Evolutionary conservation across 2,888 invertebrate genomes (phyloP), one percentile per base, ranked within the genome.

Genomic region (Hirtodrosophila duncani): DNA sequence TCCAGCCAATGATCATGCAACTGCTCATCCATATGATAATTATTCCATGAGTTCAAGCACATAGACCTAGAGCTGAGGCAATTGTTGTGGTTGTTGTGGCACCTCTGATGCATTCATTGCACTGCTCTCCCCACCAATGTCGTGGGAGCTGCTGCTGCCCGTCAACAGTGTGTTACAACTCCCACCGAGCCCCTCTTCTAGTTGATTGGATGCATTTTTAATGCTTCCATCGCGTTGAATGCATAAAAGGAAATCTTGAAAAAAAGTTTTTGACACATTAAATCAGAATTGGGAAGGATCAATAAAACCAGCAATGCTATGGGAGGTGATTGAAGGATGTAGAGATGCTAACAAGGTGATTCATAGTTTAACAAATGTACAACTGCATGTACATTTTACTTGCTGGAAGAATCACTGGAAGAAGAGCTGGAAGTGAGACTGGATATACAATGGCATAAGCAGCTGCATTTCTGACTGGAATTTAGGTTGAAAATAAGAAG

Each of bases 21-120:
- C 74, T 71, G 80, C 77, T 81, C 74, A 78, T 72, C 81, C 82
- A 80, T 75, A 75, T 80, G 66, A 81, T 83, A 82, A 83, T 83
- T 81, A 80, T 80, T 82, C 80, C 80, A 82, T 82, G 80, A 78
- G 81, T 70, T 74, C 77, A 75, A 17, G 18, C 11, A 30, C 6
- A 30, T 9, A 11, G 16, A 27, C 17, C 43, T 45, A 59, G 14
- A 18, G 23, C 17, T 13, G 30, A 20, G 36, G 59, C 56, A 58
- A 58, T 56, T 56, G 56, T 56, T 46, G 18, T 21, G 41, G 16
- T 39, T 62, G 43, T 42, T 59, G 67, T 69, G 60, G 67, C 75
- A 67, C 52, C 63, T 17, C 42, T 56, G 51, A 55, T 68, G 68
- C 66, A 66, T 60, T 64, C 66, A 60, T 51, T 67, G 63, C 74